These are phyloP conservation scores for Amphiduros pacificus DNA, from an alignment of 2,888 invertebrate genomes.

Conservation along the genomic window DNA sequence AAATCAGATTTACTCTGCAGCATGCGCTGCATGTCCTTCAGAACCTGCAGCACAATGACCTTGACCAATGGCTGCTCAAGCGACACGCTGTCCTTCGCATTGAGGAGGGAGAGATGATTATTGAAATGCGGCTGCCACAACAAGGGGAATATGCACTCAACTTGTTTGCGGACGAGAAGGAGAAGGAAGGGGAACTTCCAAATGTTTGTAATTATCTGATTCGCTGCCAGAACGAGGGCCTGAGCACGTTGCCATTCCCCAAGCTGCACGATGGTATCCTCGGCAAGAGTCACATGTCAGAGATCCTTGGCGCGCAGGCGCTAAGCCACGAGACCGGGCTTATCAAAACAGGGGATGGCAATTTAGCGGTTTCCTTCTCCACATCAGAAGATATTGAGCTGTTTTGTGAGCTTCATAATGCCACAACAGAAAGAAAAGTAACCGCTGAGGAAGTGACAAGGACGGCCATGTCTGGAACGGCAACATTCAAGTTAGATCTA, in stretches of 20 bases:
- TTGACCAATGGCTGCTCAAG: slow-evolving; percentile 38
- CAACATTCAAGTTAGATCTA: slow-evolving; percentile 48
- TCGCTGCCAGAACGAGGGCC: slow-evolving; percentile 36
- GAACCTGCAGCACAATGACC: slow-evolving; percentile 41
- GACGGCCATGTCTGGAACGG: slow-evolving; percentile 36
- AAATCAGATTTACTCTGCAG: slow-evolving; percentile 44
- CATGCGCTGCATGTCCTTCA: slow-evolving; percentile 44
- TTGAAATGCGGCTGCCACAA: slow-evolving; percentile 48
- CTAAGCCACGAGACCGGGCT: slow-evolving; percentile 38
- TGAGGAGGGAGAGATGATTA: slow-evolving; percentile 43
- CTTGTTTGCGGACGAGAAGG: slow-evolving; percentile 47
- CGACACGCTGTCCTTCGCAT: slow-evolving; percentile 44
- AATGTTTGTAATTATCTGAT: slow-evolving; percentile 56
- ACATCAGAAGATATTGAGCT: slow-evolving; percentile 42
- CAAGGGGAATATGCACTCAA: slow-evolving; percentile 50
- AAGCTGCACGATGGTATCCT: slow-evolving; percentile 43
- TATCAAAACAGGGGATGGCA: slow-evolving; percentile 39
- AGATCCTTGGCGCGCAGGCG: slow-evolving; percentile 40
- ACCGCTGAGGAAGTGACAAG: slow-evolving; percentile 35
- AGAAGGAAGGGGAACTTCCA: slow-evolving; percentile 42
- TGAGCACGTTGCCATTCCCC: slow-evolving; percentile 43
- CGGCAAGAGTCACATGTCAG: slow-evolving; percentile 36
- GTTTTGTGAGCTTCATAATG: slow-evolving; percentile 47
- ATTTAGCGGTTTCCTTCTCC: slow-evolving; percentile 38
- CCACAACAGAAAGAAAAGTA: slow-evolving; percentile 37